These are phyloP conservation scores for Pyrocoelia pectoralis DNA, from an alignment of 2,888 invertebrate species.

Conservation along the genomic window DNA sequence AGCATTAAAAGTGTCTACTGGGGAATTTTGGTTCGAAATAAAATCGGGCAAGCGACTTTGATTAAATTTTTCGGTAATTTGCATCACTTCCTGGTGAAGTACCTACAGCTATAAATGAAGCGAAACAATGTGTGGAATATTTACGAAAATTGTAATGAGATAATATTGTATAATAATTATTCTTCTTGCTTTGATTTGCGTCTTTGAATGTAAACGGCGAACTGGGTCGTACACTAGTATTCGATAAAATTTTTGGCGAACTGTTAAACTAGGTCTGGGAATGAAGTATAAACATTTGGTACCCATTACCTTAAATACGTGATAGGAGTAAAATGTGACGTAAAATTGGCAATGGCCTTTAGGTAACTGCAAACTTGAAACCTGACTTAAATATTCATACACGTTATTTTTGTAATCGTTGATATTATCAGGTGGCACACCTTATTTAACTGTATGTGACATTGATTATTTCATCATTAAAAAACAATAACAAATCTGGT, in stretches of 20 bases:
- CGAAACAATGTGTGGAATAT: too few relatives aligned
- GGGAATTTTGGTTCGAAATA: too few relatives aligned
- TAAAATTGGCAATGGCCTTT: slow-evolving; percentile 29
- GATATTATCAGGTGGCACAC: slow-evolving; percentile 26
- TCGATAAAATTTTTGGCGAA: background rate
- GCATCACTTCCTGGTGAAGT: too few relatives aligned
- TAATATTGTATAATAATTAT: too few relatives aligned
- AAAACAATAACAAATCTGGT: slow-evolving; percentile 1
- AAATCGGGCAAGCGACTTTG: too few relatives aligned
- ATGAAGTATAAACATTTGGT: slow-evolving; percentile 18
- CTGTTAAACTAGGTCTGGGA: slow-evolving; percentile 20
- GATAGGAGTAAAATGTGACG: slow-evolving; percentile 20
- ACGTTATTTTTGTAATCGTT: slow-evolving; percentile 17
- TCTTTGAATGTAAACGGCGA: too few relatives aligned
- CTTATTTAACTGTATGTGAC: slow-evolving; percentile 20
- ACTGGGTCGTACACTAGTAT: too few relatives aligned
- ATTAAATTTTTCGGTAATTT: too few relatives aligned
- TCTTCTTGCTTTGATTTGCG: too few relatives aligned
- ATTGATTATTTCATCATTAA: slow-evolving; percentile 5
- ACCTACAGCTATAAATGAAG: too few relatives aligned
- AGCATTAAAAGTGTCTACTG: too few relatives aligned
- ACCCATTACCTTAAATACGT: slow-evolving; percentile 33
- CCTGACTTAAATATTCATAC: slow-evolving; percentile 30
- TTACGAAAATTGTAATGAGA: too few relatives aligned
- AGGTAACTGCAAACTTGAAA: slow-evolving; percentile 22